phyloP scores from a whole-genome alignment of 2,888 invertebrate genomes.

The Halictus ligatus region DNA sequence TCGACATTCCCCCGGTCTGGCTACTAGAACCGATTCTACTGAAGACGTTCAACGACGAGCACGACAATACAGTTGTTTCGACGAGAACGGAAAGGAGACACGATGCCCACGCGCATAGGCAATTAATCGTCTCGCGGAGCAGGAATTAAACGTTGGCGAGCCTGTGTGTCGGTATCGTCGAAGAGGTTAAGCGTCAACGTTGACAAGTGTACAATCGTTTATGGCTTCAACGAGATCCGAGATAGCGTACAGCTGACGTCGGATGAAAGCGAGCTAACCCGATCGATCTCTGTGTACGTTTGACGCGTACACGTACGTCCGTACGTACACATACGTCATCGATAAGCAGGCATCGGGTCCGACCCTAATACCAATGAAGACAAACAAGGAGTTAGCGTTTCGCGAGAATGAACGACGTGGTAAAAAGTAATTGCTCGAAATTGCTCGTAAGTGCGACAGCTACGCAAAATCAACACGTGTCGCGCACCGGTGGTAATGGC shows the following conservation, averaged over 20 bases:
- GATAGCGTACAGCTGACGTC: background rate
- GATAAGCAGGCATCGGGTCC: constrained; percentile 13
- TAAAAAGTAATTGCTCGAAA: constrained; percentile 75
- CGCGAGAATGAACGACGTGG: constrained; percentile 30
- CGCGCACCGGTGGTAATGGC: constrained; percentile 61
- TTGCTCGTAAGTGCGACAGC: constrained; percentile 67
- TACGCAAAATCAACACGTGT: constrained; percentile 67
- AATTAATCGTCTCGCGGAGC: background rate
- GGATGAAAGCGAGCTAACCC: background rate
- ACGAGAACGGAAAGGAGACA: background rate
- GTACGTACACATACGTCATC: background rate
- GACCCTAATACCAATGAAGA: constrained; percentile 23
- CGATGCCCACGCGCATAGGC: background rate
- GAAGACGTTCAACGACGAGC: constrained; percentile 66
- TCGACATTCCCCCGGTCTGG: constrained; percentile 57
- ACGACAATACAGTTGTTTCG: background rate
- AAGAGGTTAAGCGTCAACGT: background rate
- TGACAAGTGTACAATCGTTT: constrained; percentile 7
- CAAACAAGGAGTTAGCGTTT: constrained; percentile 37
- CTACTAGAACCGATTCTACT: constrained; percentile 61
- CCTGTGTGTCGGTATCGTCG: background rate
- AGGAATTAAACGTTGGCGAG: background rate
- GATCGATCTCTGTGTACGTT: constrained; percentile 26
- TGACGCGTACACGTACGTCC: background rate
- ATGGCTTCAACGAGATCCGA: constrained; percentile 15